Conservation (phyloP, 2,888 invertebrate genomes). For the Clivina fossor region DNA sequence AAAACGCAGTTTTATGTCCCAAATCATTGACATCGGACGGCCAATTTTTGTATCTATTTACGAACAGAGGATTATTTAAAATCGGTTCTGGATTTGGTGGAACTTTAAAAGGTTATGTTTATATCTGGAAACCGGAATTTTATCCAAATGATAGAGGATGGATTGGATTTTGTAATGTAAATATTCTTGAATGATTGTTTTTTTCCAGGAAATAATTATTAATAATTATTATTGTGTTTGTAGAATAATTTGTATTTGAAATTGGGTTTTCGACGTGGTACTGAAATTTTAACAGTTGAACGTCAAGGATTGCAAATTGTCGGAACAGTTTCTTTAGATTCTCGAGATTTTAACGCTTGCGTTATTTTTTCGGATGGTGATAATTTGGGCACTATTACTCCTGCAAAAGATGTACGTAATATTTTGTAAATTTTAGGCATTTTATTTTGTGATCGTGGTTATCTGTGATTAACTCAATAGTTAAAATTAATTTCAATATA, state of each 20-base stretch:
- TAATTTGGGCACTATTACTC: slow-evolving; percentile 74
- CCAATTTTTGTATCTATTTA: slow-evolving; percentile 83
- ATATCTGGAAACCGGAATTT: slow-evolving; percentile 81
- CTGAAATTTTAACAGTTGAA: slow-evolving; percentile 60
- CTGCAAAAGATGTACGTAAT: slow-evolving; percentile 72
- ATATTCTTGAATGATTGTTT: slow-evolving; percentile 42
- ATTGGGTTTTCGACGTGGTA: slow-evolving; percentile 56
- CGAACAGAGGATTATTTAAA: slow-evolving; percentile 83
- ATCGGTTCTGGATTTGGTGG: slow-evolving; percentile 94
- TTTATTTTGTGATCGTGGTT: no score
- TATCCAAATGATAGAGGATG: slow-evolving; percentile 78
- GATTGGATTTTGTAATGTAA: slow-evolving; percentile 83
- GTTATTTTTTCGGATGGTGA: slow-evolving; percentile 77
- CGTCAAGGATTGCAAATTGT: slow-evolving; percentile 57
- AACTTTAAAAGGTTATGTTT: slow-evolving; percentile 88
- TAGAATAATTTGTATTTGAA: slow-evolving; percentile 83
- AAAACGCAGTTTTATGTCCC: slow-evolving; percentile 54
- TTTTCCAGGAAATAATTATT: slow-evolving; percentile 19
- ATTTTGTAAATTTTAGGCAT: neutral
- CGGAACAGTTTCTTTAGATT: slow-evolving; percentile 52
- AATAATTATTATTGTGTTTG: slow-evolving; percentile 47
- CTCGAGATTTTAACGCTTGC: slow-evolving; percentile 56
- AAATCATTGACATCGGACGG: slow-evolving; percentile 86
- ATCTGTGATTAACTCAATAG: no score
- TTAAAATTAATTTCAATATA: no score